Base-by-base conservation (phyloP, 2,888 invertebrate genomes). In the Stenoptilia bipunctidactyla region DNA sequence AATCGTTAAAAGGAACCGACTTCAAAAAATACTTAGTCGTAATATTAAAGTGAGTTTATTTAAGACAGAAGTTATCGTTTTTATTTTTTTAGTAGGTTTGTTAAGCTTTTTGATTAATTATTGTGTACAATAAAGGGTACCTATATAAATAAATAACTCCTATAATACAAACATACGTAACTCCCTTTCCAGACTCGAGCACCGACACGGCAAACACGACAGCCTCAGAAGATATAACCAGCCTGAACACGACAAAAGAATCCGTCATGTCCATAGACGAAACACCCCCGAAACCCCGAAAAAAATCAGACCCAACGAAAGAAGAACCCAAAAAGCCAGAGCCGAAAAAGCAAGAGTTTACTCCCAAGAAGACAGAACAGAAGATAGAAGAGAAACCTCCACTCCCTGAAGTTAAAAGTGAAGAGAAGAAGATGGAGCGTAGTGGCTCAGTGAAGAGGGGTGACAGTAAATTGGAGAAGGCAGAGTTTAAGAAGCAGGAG, bases 271-370 rank as follows among this genome's bases (percentile, higher is more conserved):
- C 0, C 45, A 44, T 13, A 5, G 13, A 35, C 9, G 10, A 14
- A 15, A 15, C 30, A 13, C 8, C 25, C 20, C 12, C 20, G 8
- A 30, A 14, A 20, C 42, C 36, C 36, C 42, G 42, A 27, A 80
- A 80, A 53, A 82, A 79, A 44, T 76, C 80, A 0, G 82, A 83
- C 51, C 67, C 80, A 1, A 75, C 76, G 40, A 55, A 76, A 33
- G 80, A 79, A 52, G 73, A 69, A 47, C 67, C 66, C 1, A 68
- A 67, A 39, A 69, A 68, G 45, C 64, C 65, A 0, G 67, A 70
- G 42, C 14, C 59, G 5, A 57, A 53, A 40, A 58, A 55, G 36
- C 55, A 55, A 38, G 56, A 58, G 5, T 15, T 10, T 12, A 15
- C 4, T 1, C 8, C 6, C 4, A 36, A 71, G n/a, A 66, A 58